A percentile compares a stretch with the other conserved stretches of the same genome.
Evolutionary conservation across 2,113 vertebrate genomes (phyloP).

Genomic region (Puma concolor): DNA sequence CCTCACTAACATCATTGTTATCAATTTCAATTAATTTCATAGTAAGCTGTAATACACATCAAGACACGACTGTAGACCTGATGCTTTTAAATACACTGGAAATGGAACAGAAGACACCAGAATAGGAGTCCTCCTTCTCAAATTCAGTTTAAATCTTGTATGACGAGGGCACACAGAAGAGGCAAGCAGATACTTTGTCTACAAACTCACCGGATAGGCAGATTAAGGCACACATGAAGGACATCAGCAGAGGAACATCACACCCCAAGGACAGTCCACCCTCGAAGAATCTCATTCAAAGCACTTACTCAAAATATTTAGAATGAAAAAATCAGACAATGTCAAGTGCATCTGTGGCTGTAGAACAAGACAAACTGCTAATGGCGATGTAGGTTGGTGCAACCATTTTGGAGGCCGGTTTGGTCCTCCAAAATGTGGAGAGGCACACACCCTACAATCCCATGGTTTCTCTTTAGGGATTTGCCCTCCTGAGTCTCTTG

Average conservation of each 20-base stretch:
- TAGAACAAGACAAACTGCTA: not conserved
- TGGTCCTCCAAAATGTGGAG: not conserved
- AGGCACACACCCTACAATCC: not conserved
- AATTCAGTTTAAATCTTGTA: not conserved
- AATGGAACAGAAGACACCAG: not conserved
- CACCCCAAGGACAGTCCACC: not conserved
- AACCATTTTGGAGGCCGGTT: not conserved
- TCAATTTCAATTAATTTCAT: not conserved
- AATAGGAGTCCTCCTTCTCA: not conserved
- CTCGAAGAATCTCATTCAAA: not conserved
- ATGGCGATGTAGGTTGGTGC: not conserved
- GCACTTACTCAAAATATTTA: not conserved
- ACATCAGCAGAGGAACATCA: not conserved
- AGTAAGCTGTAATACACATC: not conserved
- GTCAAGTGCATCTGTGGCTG: not conserved
- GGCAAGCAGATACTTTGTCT: not conserved
- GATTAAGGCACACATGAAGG: accelerated
- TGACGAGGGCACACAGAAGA: not conserved
- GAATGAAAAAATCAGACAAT: not conserved
- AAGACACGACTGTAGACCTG: not conserved
- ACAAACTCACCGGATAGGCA: not conserved
- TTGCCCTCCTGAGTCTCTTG: not conserved
- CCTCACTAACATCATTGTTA: not conserved
- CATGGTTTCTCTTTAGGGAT: not conserved
- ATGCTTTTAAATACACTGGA: not conserved